These are phyloP conservation scores for Eupithecia exiguata DNA, from an alignment of 2,888 invertebrate species.

Conservation along the genomic window DNA sequence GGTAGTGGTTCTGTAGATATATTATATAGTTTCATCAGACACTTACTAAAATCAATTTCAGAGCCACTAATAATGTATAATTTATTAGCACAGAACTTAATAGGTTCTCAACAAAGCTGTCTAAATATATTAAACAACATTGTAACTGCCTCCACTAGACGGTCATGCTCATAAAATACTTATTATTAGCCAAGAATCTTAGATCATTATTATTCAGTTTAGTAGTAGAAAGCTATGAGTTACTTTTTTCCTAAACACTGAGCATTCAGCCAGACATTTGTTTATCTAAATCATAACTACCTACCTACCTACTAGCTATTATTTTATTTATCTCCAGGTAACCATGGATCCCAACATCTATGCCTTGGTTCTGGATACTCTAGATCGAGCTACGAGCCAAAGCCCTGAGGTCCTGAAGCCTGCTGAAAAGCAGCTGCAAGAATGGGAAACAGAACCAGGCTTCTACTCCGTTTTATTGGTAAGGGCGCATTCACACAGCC, in stretches of 20 bases:
- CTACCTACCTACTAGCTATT: no score
- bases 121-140: not conserved
- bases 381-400: conserved; percentile 93
- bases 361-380: conserved; percentile 87
- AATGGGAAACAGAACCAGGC: conserved; percentile 95
- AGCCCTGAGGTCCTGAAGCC: conserved; percentile 92
- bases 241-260: not conserved
- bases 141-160: not conserved
- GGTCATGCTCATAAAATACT: not conserved
- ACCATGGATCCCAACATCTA: conserved; percentile 84
- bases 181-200: not conserved
- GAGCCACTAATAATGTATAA: not conserved
- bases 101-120: not conserved
- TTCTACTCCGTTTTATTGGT: conserved; percentile 94
- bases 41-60: not conserved
- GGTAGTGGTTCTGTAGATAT: not conserved
- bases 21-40: not conserved
- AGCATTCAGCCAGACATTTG: not conserved
- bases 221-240: not conserved
- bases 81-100: not conserved
- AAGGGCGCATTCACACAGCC: conserved; percentile 54
- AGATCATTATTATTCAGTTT: not conserved
- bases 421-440: conserved; percentile 92
- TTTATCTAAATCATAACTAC: not conserved
- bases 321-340: conserved; percentile 12